Base-by-base conservation (phyloP, 2,113 vertebrate species). In the Ciconia maguari region DNA sequence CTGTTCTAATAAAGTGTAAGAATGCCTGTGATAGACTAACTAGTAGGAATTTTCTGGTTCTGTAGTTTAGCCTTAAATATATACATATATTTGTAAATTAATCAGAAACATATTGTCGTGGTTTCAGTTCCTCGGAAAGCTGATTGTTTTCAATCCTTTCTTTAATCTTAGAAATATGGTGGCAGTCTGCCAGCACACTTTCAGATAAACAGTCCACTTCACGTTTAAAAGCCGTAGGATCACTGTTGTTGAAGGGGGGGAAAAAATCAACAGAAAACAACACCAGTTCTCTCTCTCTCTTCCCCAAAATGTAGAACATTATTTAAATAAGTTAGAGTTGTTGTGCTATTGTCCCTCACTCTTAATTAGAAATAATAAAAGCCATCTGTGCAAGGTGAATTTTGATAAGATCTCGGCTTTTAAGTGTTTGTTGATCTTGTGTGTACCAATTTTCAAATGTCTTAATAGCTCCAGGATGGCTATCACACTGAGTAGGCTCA, bases 41-140 rank as follows among this genome's bases (percentile, higher is more conserved):
- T 97, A 97, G 97, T 96, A 97, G 88, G 94, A 98, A 97, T 97
- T 96, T 97, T 98, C 97, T 95, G 83, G 97, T 96, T 97, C 98
- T 96, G 94, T 94, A 98, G 95, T 97, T 98, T 97, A 97, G 95
- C 92, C 95, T 98, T 98, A 97, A 98, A 98, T 98, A 97, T 96
- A 98, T 97, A 98, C 96, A 97, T 98, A 85, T 98, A 98, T 98
- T 98, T 98, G 97, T 98, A 98, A 98, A 98, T 98, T 98, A 98
- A 98, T 98, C 96, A 96, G 95, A 98, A 98, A 98, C 98, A 98
- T 95, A 98, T 98, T 98, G 96, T 97, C 48, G 25, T 90, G 93
- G 88, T 96, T 96, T 96, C 94, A 98, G 42, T 97, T 97, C 94
- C 93, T 97, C 83, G 5, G 96, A 96, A 98, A 98, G 95, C 94